Evolutionary conservation across 2,888 invertebrate genomes (phyloP).

Genomic region (Acanthopleura granulata): DNA sequence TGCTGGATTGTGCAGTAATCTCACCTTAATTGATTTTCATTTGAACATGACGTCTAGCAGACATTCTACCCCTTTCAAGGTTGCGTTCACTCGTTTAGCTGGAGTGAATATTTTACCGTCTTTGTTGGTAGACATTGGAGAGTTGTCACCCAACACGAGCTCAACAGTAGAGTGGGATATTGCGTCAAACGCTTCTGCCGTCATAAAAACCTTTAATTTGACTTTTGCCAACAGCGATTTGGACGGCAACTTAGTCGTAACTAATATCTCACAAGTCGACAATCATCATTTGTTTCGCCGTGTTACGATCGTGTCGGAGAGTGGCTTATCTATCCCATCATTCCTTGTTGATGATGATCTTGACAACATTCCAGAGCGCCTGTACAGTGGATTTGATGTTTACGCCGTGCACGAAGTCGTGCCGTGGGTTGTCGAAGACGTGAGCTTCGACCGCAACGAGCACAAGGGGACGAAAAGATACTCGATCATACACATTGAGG

Average conservation of each 20-base stretch:
- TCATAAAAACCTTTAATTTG: slow-evolving; percentile 44
- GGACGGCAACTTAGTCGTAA: slow-evolving; percentile 42
- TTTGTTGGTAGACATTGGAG: slow-evolving; percentile 42
- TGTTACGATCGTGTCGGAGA: slow-evolving; percentile 37
- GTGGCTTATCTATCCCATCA: slow-evolving; percentile 30
- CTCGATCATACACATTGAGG: slow-evolving; percentile 22
- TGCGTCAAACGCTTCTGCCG: slow-evolving; percentile 41
- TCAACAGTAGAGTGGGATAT: slow-evolving; percentile 42
- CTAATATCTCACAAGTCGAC: slow-evolving; percentile 36
- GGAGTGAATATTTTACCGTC: slow-evolving; percentile 35
- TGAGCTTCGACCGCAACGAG: background rate
- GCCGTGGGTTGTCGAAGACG: slow-evolving; percentile 14
- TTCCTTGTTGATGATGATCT: slow-evolving; percentile 34
- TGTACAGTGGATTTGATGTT: slow-evolving; percentile 37
- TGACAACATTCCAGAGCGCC: slow-evolving; percentile 35
- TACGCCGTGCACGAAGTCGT: slow-evolving; percentile 22
- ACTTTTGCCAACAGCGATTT: slow-evolving; percentile 49
- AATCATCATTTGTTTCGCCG: slow-evolving; percentile 41
- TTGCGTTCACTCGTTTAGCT: slow-evolving; percentile 39
- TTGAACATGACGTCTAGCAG: slow-evolving; percentile 47
- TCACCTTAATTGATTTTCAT: slow-evolving; percentile 47
- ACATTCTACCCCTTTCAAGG: slow-evolving; percentile 40
- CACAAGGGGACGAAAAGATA: slow-evolving; percentile 9
- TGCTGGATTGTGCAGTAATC: slow-evolving; percentile 39
- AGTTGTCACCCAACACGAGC: slow-evolving; percentile 36